Conservation (phyloP, 2,888 invertebrate species). For the Sipunculus nudus region DNA sequence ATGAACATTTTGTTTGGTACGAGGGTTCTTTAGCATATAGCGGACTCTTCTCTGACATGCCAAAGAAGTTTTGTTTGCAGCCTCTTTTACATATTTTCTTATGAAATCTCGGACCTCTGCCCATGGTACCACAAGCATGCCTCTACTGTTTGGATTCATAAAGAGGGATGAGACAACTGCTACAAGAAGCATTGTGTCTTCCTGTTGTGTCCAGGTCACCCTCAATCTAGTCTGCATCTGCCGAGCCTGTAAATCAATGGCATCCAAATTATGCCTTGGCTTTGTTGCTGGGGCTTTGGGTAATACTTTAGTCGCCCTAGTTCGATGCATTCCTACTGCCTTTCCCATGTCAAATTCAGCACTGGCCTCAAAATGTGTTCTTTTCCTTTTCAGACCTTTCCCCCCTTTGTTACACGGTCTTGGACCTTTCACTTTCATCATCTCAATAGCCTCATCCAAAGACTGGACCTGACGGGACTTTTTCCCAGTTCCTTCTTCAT, state of each 20-base stretch:
- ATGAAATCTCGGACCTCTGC: no score
- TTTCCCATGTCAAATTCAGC: constrained; percentile 19
- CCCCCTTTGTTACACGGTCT: constrained; percentile 49
- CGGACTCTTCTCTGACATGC: constrained; percentile 75
- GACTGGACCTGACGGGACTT: no score
- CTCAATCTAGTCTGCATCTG: constrained; percentile 70
- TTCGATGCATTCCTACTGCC: not conserved
- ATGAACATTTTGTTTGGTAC: constrained; percentile 72
- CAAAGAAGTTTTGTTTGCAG: constrained; percentile 75
- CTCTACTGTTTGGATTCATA: not conserved
- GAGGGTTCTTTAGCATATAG: constrained; percentile 73
- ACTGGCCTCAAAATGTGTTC: constrained; percentile 26
- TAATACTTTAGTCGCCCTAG: no score
- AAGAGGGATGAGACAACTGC: not conserved
- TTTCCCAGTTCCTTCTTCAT: no score
- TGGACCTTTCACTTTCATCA: constrained; percentile 15
- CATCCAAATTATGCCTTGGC: constrained; percentile 69
- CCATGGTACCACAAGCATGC: not conserved
- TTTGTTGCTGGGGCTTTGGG: no score
- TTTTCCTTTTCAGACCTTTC: constrained; percentile 43
- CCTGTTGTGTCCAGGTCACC: constrained; percentile 74
- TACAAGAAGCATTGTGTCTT: constrained; percentile 70
- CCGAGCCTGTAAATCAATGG: constrained; percentile 74
- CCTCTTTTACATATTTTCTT: constrained; percentile 58
- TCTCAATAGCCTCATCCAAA: no score